Base-by-base conservation (phyloP, 1,140 invertebrate species). In the Orussus abietinus region DNA sequence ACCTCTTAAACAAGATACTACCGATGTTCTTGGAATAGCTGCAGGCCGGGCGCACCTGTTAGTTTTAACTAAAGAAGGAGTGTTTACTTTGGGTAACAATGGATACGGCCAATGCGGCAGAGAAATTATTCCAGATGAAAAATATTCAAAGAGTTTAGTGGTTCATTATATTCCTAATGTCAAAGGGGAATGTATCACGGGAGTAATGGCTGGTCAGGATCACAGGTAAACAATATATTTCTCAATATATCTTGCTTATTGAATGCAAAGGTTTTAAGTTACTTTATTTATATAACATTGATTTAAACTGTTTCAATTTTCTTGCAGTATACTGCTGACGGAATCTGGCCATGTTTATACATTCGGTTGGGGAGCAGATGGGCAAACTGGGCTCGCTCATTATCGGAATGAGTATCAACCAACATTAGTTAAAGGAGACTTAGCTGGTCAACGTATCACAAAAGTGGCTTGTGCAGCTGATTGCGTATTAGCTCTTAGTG, bases 361-460 rank as follows among this genome's bases (percentile, higher is more conserved):
- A 9, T 97, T 91, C 76, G 95, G 95, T 1, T 92, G 92, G 84
- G 88, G 93, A 14, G 86, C 91, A 2, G 94, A 97, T 76, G 95
- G 95, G 3, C 95, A 98, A 76, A 93, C 91, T 1, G 94, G 93
- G 29, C 69, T 85, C 6, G 88, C 86, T 1, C 80, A 81, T 57
- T 92, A 80, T 62, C 64, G 78, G 9, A 82, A 80, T 41, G 72
- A 75, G 26, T 72, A 71, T 12, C 58, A 63, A 38, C 84, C 88
- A 4, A 74, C 71, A 3, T 55, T 73, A 42, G 80, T 93, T 1
- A 75, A 74, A 50, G 95, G 94, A 6, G 93, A 96, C 59, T 80
- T 97, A 20, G 76, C 82, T 47, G 79, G 77, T 31, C 89, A 94
- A 71, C 85, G 78, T 45, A 92, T 98, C 46, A 74, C 86, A 12